A percentile compares a stretch with the other conserved stretches of the same genome.
These are phyloP conservation scores for Solea solea DNA, from an alignment of 2,113 vertebrate genomes.

Conservation along the genomic window DNA sequence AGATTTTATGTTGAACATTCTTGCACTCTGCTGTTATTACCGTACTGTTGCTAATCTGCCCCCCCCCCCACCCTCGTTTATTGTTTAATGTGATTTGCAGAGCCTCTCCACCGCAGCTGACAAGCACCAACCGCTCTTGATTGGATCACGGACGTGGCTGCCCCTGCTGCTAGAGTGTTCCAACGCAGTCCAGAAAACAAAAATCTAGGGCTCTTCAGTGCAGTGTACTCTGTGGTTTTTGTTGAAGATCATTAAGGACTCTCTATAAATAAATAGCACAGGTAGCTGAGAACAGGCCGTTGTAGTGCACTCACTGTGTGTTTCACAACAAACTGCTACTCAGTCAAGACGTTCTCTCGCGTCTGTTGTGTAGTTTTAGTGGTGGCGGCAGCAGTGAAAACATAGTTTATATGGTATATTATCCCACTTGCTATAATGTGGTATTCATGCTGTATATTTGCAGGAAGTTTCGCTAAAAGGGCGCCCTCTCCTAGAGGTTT, in stretches of 20 bases:
- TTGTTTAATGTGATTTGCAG: conserved; percentile 64
- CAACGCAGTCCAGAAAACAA: conserved; percentile 57
- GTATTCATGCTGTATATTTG: too few species aligned
- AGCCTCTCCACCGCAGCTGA: conserved; percentile 69
- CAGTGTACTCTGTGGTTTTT: conserved; percentile 48
- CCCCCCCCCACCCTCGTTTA: conserved; percentile 15
- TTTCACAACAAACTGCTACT: conserved; percentile 14
- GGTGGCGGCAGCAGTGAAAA: too few species aligned
- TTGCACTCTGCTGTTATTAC: conserved; percentile 25
- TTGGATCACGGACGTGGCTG: conserved; percentile 63
- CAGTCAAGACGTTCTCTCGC: neutral
- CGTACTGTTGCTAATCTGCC: conserved; percentile 11
- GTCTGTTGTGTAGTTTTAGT: too few species aligned
- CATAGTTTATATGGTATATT: too few species aligned
- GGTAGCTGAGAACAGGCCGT: conserved; percentile 48
- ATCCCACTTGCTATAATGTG: too few species aligned
- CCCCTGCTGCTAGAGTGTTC: conserved; percentile 68
- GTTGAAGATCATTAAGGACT: conserved; percentile 68
- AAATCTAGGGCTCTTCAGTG: conserved; percentile 73
- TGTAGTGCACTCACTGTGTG: neutral
- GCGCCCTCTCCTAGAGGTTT: too few species aligned
- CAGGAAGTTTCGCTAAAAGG: too few species aligned
- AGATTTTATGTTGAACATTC: neutral
- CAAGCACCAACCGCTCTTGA: conserved; percentile 68
- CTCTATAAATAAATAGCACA: conserved; percentile 70